These are phyloP conservation scores for Eospalax fontanierii DNA, from an alignment of 2,797 vertebrate species.

Conservation along the genomic window DNA sequence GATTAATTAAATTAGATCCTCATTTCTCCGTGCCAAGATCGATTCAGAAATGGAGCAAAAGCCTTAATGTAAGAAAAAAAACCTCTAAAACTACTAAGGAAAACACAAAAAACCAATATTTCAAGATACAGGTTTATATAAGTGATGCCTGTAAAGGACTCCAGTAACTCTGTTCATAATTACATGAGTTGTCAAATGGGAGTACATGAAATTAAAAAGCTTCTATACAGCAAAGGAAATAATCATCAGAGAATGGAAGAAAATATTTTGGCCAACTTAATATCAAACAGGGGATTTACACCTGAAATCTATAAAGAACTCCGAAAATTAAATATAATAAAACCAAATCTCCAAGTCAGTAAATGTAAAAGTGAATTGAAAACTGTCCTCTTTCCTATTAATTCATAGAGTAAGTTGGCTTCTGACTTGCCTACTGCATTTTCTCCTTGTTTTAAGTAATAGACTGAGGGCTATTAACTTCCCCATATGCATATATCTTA, in stretches of 20 bases:
- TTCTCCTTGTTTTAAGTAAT: not conserved
- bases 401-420: not conserved
- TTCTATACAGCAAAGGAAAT: not conserved
- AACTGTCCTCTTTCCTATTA: not conserved
- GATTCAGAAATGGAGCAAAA: not conserved
- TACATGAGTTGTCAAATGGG: not conserved
- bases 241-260: not conserved
- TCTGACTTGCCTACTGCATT: not conserved
- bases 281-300: not conserved
- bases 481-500: not conserved
- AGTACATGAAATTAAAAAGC: not conserved
- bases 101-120: not conserved
- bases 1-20: no score
- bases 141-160: not conserved
- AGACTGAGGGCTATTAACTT: not conserved
- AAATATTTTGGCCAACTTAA: not conserved
- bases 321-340: not conserved
- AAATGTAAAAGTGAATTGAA: not conserved
- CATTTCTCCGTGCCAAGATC: no score
- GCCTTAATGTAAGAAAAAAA: not conserved
- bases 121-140: not conserved
- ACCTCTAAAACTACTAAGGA: not conserved
- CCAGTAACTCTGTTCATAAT: not conserved
- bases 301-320: not conserved
- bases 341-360: not conserved